phyloP scores from a whole-genome alignment of 2,888 invertebrate species.

The Folsomia candida region DNA sequence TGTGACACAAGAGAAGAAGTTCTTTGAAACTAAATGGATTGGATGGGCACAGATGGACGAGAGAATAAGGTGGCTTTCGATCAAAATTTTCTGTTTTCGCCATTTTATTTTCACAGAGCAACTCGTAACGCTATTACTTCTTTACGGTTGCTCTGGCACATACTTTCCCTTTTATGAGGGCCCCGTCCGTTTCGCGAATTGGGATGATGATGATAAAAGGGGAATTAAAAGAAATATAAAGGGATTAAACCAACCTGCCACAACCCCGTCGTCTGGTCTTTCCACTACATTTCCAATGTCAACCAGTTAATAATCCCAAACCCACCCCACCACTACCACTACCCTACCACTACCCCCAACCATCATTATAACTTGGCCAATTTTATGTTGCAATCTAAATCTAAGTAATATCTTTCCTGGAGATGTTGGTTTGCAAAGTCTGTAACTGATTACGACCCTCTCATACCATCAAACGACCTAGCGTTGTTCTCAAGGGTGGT shows the following conservation, averaged over 20 bases:
- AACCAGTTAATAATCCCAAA: background rate
- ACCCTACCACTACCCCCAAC: background rate
- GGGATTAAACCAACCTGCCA: conserved; percentile 23
- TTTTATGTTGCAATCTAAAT: background rate
- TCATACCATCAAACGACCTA: too few relatives aligned
- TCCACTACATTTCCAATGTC: background rate
- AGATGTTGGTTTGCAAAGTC: too few relatives aligned
- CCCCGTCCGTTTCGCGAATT: background rate
- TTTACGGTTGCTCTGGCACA: conserved; percentile 16
- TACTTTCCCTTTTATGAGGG: conserved; percentile 13
- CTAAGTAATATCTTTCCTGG: background rate
- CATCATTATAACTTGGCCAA: background rate
- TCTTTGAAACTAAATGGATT: background rate
- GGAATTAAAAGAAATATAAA: conserved; percentile 22
- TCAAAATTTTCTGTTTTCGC: too few relatives aligned
- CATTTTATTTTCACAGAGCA: too few relatives aligned
- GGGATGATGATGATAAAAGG: conserved; percentile 15
- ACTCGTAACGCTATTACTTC: conserved; percentile 4
- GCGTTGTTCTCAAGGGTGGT: too few relatives aligned
- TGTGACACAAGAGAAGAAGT: too few relatives aligned
- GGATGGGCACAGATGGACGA: background rate
- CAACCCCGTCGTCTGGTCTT: conserved; percentile 3
- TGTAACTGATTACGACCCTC: background rate
- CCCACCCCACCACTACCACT: too few relatives aligned
- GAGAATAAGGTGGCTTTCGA: too few relatives aligned